Base-by-base conservation (phyloP, 2,797 vertebrate genomes). In the Oreonectes daqikongensis region DNA sequence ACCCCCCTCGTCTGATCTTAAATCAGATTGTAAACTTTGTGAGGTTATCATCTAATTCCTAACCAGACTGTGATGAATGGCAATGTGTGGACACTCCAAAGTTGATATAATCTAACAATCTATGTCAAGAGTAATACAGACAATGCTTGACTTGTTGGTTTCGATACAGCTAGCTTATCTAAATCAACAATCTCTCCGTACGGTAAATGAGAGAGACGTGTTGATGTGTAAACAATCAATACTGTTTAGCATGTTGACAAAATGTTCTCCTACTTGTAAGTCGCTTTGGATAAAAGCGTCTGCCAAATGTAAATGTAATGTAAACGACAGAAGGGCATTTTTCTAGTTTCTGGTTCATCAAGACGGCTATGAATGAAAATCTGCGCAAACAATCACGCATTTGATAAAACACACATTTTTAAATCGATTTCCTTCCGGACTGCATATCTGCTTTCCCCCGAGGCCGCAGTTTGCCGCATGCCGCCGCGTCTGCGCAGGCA, bases 401-500 rank as follows among this genome's bases (percentile, higher is more conserved):
- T 10, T 14, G 12, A 42, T 76, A 28, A 46, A 35, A n/a, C 1
- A 10, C 57, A 2, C 6, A 3, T 32, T 32, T 72, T 26, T 32
- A 60, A 46, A 72, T 2, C 79, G 69, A 63, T 85, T 87, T 90
- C 83, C 87, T 84, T 82, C 80, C 83, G 82, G 42, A 72, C 6
- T 46, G 59, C 53, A 80, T 74, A 44, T 70, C 70, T 71, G 79
- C 69, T 79, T 32, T 14, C 3, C 78, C 74, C 66, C 32, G 71
- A 40, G 38, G 40, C 40, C 14, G 26, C 46, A 77, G 76, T 69
- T 53, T 78, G 52, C 71, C 40, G 3, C 69, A 59, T 60, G 69
- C 75, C 20, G 66, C 67, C 72, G 85, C 46, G 59, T 87, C 87
- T 84, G 87, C 82, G 55, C 66, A 81, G 87, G 81, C 91, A 90